Evolutionary conservation across 2,113 vertebrate species (phyloP).

Genomic region (Amblyopsis rosae): DNA sequence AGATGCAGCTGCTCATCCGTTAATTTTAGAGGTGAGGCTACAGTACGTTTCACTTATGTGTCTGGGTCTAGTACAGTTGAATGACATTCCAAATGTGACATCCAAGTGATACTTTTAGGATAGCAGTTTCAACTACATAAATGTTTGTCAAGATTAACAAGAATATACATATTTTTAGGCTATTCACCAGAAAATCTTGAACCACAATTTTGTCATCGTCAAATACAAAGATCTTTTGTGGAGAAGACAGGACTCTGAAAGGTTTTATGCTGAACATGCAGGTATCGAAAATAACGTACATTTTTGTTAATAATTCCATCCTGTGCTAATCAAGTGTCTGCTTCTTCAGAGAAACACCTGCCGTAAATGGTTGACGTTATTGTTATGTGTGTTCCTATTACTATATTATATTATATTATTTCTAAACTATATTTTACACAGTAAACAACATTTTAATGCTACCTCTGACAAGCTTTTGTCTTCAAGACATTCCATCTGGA

Average conservation of each 20-base stretch:
- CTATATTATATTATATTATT: too few relatives aligned
- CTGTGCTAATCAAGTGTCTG: neutral
- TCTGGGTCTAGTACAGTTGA: neutral
- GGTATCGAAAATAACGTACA: conserved; percentile 65
- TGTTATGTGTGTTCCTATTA: neutral
- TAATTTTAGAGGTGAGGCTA: conserved; percentile 82
- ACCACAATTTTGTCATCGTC: conserved; percentile 84
- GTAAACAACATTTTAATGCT: neutral
- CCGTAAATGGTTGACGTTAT: neutral
- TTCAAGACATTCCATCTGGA: too few relatives aligned
- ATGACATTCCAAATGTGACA: neutral
- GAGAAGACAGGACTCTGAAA: conserved; percentile 80
- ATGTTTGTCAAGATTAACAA: neutral
- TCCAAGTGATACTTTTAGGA: too few relatives aligned
- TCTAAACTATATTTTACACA: neutral
- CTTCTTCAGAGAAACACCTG: neutral
- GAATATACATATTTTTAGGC: conserved; percentile 70
- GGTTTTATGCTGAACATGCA: conserved; percentile 89
- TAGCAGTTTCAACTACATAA: neutral
- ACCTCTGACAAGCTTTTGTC: too few relatives aligned
- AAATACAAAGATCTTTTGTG: conserved; percentile 82
- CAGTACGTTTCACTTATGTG: neutral
- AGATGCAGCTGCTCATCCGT: conserved; percentile 88
- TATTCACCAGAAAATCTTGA: conserved; percentile 86
- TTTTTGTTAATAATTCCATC: neutral